Percentiles rank a stretch among this genome's conserved stretches.
phyloP scores from a whole-genome alignment of 2,797 vertebrate genomes.

The Cyprinella venusta region DNA sequence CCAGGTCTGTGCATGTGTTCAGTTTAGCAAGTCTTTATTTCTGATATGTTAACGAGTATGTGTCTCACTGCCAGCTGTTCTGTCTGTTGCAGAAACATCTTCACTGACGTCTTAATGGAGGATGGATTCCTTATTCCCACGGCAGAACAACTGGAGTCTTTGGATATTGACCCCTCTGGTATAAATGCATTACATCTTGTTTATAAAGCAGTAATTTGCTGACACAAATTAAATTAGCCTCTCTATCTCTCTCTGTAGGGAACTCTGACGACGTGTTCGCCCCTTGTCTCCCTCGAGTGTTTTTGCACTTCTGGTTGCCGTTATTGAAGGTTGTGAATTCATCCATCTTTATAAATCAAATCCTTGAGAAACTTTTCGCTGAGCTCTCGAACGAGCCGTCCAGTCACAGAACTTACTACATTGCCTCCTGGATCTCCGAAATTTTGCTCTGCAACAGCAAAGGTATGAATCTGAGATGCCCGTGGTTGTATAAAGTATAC shows the following conservation, averaged over 20 bases:
- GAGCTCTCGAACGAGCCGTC: constrained; percentile 75
- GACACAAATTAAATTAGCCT: neutral
- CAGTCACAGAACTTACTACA: constrained; percentile 78
- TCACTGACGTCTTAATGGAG: constrained; percentile 74
- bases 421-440: constrained; percentile 89
- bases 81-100: constrained; percentile 56
- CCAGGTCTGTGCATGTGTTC: constrained; percentile 72
- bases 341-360: constrained; percentile 77
- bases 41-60: neutral
- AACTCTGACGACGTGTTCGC: constrained; percentile 19
- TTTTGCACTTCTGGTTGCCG: constrained; percentile 91
- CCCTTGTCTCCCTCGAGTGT: constrained; percentile 75
- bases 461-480: constrained; percentile 63
- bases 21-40: neutral
- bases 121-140: constrained; percentile 87
- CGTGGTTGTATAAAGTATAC: constrained; percentile 7
- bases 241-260: constrained; percentile 39
- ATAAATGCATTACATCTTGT: constrained; percentile 20
- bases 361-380: constrained; percentile 87
- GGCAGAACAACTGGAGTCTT: constrained; percentile 81
- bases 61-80: constrained; percentile 2
- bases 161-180: constrained; percentile 82
- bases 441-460: constrained; percentile 83
- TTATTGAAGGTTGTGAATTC: constrained; percentile 86
- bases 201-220: neutral